Evolutionary conservation across 2,113 vertebrate species (phyloP).

Genomic region (Nycticryphes semicollaris): DNA sequence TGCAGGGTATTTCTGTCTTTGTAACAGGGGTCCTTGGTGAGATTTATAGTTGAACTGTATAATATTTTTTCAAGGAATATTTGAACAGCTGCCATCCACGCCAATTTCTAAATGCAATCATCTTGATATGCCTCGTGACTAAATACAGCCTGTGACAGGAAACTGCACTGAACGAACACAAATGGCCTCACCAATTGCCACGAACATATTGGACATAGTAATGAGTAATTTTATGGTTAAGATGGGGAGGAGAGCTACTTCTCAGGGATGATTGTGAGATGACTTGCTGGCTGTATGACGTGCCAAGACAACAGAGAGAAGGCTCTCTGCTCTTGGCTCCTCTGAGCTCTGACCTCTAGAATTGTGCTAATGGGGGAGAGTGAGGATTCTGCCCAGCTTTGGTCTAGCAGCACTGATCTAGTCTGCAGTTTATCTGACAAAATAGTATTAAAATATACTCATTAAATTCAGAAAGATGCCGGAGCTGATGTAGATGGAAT

Average conservation of each 20-base stretch:
- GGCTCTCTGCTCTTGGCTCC: not conserved
- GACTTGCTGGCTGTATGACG: not conserved
- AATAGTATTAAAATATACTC: not conserved
- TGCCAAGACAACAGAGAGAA: not conserved
- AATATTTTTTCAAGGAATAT: slow-evolving; percentile 5
- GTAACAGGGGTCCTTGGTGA: not conserved
- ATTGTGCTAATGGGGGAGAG: fast-evolving
- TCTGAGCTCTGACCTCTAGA: not conserved
- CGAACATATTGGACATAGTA: not conserved
- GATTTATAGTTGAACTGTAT: not conserved
- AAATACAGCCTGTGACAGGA: not conserved
- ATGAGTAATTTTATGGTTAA: not conserved
- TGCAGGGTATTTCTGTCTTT: not conserved
- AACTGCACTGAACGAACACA: not conserved
- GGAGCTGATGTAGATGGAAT: not conserved
- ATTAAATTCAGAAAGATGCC: not conserved
- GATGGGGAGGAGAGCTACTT: not conserved
- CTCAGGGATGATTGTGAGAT: not conserved
- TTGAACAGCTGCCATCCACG: slow-evolving; percentile 15
- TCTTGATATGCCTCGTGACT: not conserved
- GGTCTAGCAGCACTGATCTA: not conserved
- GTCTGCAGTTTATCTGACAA: not conserved
- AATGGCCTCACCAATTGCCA: not conserved
- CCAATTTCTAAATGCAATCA: not conserved
- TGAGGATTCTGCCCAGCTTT: not conserved